These are phyloP conservation scores for Anarhynchus alexandrinus DNA, from an alignment of 2,113 vertebrate genomes.

Conservation along the genomic window DNA sequence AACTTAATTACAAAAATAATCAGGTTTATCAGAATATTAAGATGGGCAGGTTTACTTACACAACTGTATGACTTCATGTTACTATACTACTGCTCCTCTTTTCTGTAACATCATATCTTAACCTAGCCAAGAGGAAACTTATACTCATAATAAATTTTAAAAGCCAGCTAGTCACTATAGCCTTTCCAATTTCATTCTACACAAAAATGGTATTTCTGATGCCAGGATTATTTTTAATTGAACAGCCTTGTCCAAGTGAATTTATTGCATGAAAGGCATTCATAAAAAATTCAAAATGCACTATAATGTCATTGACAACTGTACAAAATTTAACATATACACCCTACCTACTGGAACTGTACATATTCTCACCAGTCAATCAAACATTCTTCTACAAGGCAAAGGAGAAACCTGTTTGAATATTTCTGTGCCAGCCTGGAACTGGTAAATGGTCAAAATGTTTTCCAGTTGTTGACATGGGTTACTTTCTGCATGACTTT, in stretches of 20 bases:
- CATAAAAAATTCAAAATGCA: not conserved
- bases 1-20: not conserved
- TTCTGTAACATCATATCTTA: not conserved
- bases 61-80: not conserved
- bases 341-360: not conserved
- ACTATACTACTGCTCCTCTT: not conserved
- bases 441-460: not conserved
- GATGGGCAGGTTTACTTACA: not conserved
- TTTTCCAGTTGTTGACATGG: not conserved
- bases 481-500: not conserved
- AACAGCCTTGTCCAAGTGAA: not conserved
- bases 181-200: not conserved
- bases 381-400: not conserved
- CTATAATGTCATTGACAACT: not conserved
- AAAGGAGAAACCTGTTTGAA: not conserved
- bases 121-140: not conserved
- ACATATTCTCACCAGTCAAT: not conserved
- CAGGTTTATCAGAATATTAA: not conserved
- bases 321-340: not conserved
- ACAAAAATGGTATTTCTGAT: not conserved
- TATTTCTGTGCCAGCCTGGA: not conserved
- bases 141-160: not conserved
- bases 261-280: not conserved
- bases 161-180: not conserved
- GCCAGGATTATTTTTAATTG: not conserved